These are phyloP conservation scores for Hedychridium roseum DNA, from an alignment of 2,888 invertebrate genomes.

Conservation along the genomic window DNA sequence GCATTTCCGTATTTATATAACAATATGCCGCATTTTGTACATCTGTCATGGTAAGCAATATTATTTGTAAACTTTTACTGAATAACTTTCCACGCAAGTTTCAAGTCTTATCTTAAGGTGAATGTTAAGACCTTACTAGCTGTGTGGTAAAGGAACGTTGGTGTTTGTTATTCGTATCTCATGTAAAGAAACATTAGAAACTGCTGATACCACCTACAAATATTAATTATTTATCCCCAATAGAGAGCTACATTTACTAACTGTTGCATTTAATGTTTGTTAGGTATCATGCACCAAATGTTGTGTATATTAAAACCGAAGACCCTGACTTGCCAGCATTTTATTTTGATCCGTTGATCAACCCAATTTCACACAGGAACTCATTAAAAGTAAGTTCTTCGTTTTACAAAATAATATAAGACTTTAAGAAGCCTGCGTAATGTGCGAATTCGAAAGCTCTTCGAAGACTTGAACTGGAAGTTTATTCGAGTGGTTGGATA, in stretches of 20 bases:
- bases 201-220: slow-evolving; percentile 69
- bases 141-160: slow-evolving; percentile 66
- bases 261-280: slow-evolving; percentile 7
- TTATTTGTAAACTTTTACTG: slow-evolving; percentile 2
- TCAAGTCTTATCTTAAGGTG: slow-evolving; percentile 52
- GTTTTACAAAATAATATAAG: too few species aligned
- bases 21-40: slow-evolving; percentile 97
- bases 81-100: slow-evolving; percentile 57
- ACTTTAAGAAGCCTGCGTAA: too few species aligned
- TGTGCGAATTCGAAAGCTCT: too few species aligned
- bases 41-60: slow-evolving; percentile 90
- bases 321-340: slow-evolving; percentile 99
- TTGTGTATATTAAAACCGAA: slow-evolving; percentile 99
- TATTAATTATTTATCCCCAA: slow-evolving; percentile 1
- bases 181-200: slow-evolving; percentile 63
- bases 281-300: slow-evolving; percentile 99
- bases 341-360: slow-evolving; percentile 99
- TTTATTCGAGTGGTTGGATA: slow-evolving; percentile 11
- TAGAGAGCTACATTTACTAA: slow-evolving; percentile 1
- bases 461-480: neutral
- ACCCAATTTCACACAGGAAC: slow-evolving; percentile 96
- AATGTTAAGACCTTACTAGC: slow-evolving; percentile 66
- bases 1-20: slow-evolving; percentile 99
- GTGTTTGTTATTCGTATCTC: slow-evolving; percentile 68
- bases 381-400: slow-evolving; percentile 73